These are phyloP conservation scores for Eretmochelys imbricata DNA, from an alignment of 2,113 vertebrate genomes.

Conservation along the genomic window DNA sequence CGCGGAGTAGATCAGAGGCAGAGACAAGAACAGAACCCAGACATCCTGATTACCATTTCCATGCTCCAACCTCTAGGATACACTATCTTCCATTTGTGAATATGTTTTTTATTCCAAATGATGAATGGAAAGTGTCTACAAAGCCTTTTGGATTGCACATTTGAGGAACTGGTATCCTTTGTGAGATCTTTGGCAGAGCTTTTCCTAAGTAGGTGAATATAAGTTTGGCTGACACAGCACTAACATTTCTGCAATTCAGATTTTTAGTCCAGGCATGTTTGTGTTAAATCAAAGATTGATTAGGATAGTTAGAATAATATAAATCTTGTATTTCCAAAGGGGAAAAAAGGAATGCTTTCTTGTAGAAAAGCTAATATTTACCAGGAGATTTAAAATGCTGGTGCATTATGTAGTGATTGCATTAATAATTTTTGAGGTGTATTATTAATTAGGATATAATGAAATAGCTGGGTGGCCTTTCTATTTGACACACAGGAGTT, in stretches of 20 bases:
- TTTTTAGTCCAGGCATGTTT: constrained; percentile 21
- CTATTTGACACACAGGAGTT: constrained; percentile 63
- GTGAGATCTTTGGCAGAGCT: constrained; percentile 6
- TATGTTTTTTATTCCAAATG: background rate
- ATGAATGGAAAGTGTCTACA: background rate
- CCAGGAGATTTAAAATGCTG: constrained; percentile 47
- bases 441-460: constrained; percentile 71
- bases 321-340: constrained; percentile 1
- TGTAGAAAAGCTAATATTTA: constrained; percentile 46
- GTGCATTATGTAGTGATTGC: constrained; percentile 54
- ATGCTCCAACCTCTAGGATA: background rate
- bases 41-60: accelerated
- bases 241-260: constrained; percentile 50
- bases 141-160: background rate
- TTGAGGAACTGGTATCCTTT: background rate
- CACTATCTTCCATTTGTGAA: background rate
- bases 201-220: constrained; percentile 4
- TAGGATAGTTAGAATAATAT: background rate
- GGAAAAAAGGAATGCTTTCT: constrained; percentile 1
- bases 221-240: background rate
- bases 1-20: background rate
- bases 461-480: constrained; percentile 68
- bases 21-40: background rate
- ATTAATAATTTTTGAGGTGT: constrained; percentile 69
- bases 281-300: constrained; percentile 10